These are phyloP conservation scores for Nothura maculosa DNA, from an alignment of 2,797 vertebrate genomes.

Conservation along the genomic window DNA sequence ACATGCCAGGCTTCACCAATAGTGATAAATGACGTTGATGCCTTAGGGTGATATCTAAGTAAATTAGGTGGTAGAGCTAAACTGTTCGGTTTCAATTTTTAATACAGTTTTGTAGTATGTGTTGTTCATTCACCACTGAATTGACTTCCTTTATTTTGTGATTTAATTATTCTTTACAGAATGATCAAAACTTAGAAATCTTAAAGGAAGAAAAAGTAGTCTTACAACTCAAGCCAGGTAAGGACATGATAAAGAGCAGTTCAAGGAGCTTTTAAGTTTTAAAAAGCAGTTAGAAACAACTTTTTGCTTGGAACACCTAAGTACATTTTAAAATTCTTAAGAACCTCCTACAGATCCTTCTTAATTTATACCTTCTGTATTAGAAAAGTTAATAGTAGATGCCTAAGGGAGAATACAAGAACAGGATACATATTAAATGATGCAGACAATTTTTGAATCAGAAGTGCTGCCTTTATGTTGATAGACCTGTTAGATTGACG, in stretches of 20 bases:
- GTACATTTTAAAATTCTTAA: neutral
- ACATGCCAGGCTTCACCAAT: neutral
- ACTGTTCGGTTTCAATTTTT: conserved; percentile 63
- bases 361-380: neutral
- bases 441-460: neutral
- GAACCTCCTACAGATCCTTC: too few species aligned
- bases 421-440: accelerated
- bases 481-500: neutral
- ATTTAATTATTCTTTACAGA: conserved; percentile 69
- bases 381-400: neutral
- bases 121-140: conserved; percentile 51
- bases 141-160: conserved; percentile 48
- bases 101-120: conserved; percentile 28
- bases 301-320: conserved; percentile 12
- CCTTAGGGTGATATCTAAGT: conserved; percentile 57
- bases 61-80: conserved; percentile 69
- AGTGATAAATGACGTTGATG: conserved; percentile 66
- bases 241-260: neutral
- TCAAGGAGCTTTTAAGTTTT: conserved; percentile 16
- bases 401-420: neutral
- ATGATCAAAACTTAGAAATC: conserved; percentile 57
- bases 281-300: neutral
- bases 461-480: accelerated
- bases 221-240: conserved; percentile 19
- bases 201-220: conserved; percentile 8